phyloP scores from a whole-genome alignment of 2,888 invertebrate species.

The Dasypogon diadema region DNA sequence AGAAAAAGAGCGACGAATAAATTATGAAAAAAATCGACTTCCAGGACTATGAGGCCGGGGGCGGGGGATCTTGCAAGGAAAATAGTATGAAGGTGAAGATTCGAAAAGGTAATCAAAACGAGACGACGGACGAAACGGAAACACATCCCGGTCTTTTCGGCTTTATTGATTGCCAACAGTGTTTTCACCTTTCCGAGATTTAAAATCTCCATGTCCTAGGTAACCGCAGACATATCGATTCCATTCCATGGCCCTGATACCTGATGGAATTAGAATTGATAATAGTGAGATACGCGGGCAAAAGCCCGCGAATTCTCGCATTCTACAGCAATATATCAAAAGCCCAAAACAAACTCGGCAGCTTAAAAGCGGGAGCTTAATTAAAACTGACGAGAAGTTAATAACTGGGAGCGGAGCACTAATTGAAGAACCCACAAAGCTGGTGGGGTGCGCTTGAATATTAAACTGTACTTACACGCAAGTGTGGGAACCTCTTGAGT shows the following conservation, averaged over 20 bases:
- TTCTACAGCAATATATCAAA: slow-evolving; percentile 21
- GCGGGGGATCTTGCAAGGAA: slow-evolving; percentile 5
- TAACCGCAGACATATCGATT: slow-evolving; percentile 13
- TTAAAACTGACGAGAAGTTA: slow-evolving; percentile 62
- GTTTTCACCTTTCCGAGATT: slow-evolving; percentile 29
- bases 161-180: slow-evolving; percentile 37
- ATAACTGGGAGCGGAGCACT: slow-evolving; percentile 60
- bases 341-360: slow-evolving; percentile 51
- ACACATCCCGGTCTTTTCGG: slow-evolving; percentile 6
- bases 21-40: slow-evolving; percentile 21
- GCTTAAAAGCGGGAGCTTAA: slow-evolving; percentile 59
- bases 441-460: slow-evolving; percentile 28
- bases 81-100: slow-evolving; percentile 41
- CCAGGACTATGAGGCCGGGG: slow-evolving; percentile 18
- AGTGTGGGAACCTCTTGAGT: slow-evolving; percentile 24
- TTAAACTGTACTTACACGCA: slow-evolving; percentile 50
- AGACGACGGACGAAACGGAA: slow-evolving; percentile 9
- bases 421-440: slow-evolving; percentile 57
- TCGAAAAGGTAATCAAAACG: slow-evolving; percentile 33
- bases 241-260: neutral
- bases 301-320: neutral
- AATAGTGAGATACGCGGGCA: neutral
- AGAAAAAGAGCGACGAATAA: slow-evolving; percentile 17
- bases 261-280: slow-evolving; percentile 27
- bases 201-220: too few species aligned